phyloP scores from a whole-genome alignment of 2,888 invertebrate genomes.

The Callosobruchus maculatus region DNA sequence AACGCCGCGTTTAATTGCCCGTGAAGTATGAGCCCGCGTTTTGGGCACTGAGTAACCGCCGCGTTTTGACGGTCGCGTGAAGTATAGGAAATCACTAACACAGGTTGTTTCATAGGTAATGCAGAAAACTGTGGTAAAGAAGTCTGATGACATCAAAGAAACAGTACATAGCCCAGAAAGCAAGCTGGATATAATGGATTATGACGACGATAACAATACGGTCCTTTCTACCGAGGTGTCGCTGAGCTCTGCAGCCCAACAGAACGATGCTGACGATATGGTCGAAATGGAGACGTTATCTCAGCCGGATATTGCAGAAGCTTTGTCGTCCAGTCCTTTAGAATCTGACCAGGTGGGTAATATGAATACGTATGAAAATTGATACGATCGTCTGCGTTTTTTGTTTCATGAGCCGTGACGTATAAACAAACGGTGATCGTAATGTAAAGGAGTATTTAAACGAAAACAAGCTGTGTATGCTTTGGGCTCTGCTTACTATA shows the following conservation, averaged over 20 bases:
- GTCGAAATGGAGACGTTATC: conserved; percentile 57
- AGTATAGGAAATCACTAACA: no score
- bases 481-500: no score
- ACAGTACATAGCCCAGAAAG: conserved; percentile 36
- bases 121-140: neutral
- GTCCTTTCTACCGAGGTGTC: conserved; percentile 59
- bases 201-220: conserved; percentile 58
- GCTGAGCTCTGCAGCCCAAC: conserved; percentile 57
- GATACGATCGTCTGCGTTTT: no score
- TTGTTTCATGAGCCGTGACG: no score
- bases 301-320: conserved; percentile 55
- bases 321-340: conserved; percentile 57
- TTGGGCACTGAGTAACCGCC: no score
- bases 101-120: neutral
- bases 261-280: conserved; percentile 57
- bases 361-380: neutral
- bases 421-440: no score
- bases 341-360: conserved; percentile 48
- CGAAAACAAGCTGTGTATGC: no score
- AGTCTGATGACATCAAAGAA: neutral
- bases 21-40: no score
- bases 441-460: no score
- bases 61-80: no score
- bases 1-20: no score
- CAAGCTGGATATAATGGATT: conserved; percentile 56